Conservation (phyloP, 2,888 invertebrate species). For the Eremobia ochroleuca region DNA sequence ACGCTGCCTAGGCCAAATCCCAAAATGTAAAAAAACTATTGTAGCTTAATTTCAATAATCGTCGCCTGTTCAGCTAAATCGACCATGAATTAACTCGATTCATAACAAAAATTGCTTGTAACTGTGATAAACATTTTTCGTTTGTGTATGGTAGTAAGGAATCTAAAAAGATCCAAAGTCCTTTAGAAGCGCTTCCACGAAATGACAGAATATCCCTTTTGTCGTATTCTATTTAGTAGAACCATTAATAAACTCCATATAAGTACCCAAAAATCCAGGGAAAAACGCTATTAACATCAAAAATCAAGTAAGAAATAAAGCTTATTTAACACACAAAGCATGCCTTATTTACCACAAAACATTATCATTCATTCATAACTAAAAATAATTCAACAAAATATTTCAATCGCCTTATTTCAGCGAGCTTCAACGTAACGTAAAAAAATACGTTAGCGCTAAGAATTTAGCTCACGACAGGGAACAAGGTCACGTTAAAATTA, state of each 20-base stretch:
- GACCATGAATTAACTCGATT: not conserved
- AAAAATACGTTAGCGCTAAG: conserved; percentile 28
- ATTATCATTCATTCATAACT: conserved; percentile 13
- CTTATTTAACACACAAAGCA: not conserved
- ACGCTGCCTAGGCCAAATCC: too few relatives aligned
- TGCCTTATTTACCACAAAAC: conserved; percentile 15
- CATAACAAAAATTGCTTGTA: not conserved
- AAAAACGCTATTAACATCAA: not conserved
- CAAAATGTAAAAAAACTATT: not conserved
- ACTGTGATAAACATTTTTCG: too few relatives aligned
- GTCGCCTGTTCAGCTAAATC: not conserved
- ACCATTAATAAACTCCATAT: not conserved
- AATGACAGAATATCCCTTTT: not conserved
- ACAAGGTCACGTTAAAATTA: conserved; percentile 58
- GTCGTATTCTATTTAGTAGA: not conserved
- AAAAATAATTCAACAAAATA: conserved; percentile 28
- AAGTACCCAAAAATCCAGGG: not conserved
- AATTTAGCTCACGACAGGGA: conserved; percentile 44
- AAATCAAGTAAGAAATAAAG: not conserved
- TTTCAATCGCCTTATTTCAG: conserved; percentile 1
- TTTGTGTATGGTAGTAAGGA: not conserved
- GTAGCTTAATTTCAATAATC: not conserved
- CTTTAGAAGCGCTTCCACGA: not conserved
- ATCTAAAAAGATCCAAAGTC: not conserved
- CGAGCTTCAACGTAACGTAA: conserved; percentile 13